Evolutionary conservation across 1,140 invertebrate genomes (phyloP).

Genomic region (Paralvinella palmiformis): DNA sequence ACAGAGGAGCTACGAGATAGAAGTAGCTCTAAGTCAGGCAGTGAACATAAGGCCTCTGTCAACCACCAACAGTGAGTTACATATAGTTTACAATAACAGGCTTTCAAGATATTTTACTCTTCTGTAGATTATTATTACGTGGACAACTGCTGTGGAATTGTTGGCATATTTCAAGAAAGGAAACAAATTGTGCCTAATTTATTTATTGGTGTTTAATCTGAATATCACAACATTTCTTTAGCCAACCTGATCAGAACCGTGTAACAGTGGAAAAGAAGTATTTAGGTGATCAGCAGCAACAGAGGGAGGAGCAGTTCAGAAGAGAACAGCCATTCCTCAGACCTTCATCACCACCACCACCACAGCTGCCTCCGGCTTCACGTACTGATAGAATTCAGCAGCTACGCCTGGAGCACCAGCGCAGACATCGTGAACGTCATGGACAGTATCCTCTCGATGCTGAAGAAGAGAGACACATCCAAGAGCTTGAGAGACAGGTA

Average conservation of each 20-base stretch:
- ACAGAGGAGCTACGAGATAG: no score
- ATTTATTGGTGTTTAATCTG: constrained; percentile 18
- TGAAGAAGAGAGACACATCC: constrained; percentile 15
- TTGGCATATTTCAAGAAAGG: no score
- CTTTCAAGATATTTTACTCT: no score
- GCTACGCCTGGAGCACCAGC: constrained; percentile 54
- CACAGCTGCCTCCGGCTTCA: constrained; percentile 22
- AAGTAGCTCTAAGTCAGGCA: no score
- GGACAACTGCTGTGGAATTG: no score
- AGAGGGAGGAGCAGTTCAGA: background rate
- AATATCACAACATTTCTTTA: constrained; percentile 52
- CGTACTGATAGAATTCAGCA: constrained; percentile 55
- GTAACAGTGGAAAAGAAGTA: constrained; percentile 18
- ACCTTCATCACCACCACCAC: constrained; percentile 13
- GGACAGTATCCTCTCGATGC: constrained; percentile 51
- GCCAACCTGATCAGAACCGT: constrained; percentile 44
- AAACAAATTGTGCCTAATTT: background rate
- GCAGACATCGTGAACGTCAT: constrained; percentile 54
- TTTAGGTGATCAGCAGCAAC: background rate
- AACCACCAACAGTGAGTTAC: no score
- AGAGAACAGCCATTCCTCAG: background rate
- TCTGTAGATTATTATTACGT: no score
- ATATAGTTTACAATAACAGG: no score
- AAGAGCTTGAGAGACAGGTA: constrained; percentile 1
- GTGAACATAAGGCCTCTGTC: no score